phyloP scores from a whole-genome alignment of 2,797 vertebrate genomes.

The Menidia menidia region DNA sequence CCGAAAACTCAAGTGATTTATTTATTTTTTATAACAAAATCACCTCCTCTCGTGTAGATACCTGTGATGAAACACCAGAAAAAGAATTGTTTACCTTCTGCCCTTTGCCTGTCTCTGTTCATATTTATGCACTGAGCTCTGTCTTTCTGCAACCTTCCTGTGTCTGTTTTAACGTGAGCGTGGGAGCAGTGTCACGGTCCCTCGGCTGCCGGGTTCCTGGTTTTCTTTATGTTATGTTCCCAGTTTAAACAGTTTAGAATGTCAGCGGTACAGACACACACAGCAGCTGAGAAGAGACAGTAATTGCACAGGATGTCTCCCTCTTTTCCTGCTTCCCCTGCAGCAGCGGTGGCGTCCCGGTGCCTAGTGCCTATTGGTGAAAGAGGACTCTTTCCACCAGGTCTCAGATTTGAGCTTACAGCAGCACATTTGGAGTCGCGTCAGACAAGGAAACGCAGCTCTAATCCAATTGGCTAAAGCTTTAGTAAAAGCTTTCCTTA shows the following conservation, averaged over 20 bases:
- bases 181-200: background rate
- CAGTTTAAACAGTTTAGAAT: conserved; percentile 48
- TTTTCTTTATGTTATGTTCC: conserved; percentile 40
- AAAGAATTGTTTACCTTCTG: background rate
- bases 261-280: conserved; percentile 16
- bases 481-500: conserved; percentile 78
- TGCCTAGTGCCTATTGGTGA: conserved; percentile 63
- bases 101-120: background rate
- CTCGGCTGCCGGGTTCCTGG: conserved; percentile 15
- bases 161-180: conserved; percentile 42
- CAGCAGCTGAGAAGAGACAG: conserved; percentile 14
- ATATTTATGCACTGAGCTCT: background rate
- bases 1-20: background rate
- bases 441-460: conserved; percentile 67
- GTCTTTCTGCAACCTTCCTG: background rate
- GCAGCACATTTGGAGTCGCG: conserved; percentile 73
- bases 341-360: conserved; percentile 40
- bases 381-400: conserved; percentile 66
- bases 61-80: background rate
- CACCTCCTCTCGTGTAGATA: too few relatives aligned
- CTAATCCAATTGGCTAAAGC: conserved; percentile 75
- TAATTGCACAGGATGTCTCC: conserved; percentile 21
- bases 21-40: too few relatives aligned
- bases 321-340: conserved; percentile 27
- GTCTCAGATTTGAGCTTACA: conserved; percentile 73